Evolutionary conservation across 2,888 invertebrate species (phyloP).

Genomic region (Tinea pellionella): DNA sequence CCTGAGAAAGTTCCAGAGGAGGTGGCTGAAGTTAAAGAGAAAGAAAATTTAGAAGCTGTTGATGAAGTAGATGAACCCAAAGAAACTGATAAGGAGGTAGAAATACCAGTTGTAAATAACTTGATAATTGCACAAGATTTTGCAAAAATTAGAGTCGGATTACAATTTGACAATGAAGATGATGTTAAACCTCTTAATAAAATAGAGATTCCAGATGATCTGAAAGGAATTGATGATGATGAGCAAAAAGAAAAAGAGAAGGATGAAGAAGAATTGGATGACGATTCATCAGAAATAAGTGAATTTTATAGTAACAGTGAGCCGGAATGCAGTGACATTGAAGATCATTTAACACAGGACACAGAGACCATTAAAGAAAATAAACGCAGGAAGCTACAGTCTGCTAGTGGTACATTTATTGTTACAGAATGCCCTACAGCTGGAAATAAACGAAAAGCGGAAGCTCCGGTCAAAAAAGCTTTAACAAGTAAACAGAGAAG

Average conservation of each 20-base stretch:
- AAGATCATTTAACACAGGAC: conserved; percentile 58
- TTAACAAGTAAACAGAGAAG: conserved; percentile 83
- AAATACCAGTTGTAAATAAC: conserved; percentile 36
- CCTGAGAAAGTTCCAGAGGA: conserved; percentile 24
- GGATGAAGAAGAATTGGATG: conserved; percentile 40
- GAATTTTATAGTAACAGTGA: conserved; percentile 77
- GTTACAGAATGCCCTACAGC: conserved; percentile 54
- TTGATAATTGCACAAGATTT: conserved; percentile 81
- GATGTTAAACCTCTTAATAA: conserved; percentile 72
- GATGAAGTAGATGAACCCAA: conserved; percentile 17
- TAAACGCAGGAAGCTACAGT: conserved; percentile 54
- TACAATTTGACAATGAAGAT: conserved; percentile 75
- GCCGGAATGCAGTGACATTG: conserved; percentile 63
- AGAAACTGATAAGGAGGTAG: conserved; percentile 40
- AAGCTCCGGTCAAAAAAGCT: conserved; percentile 47
- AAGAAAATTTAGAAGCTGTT: conserved; percentile 29
- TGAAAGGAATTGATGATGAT: conserved; percentile 48
- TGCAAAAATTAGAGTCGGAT: conserved; percentile 80
- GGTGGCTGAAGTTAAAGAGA: conserved; percentile 16
- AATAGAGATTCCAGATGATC: conserved; percentile 48
- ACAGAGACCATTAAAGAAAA: conserved; percentile 56
- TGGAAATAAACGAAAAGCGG: conserved; percentile 39
- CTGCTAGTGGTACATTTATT: conserved; percentile 65
- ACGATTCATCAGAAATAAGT: conserved; percentile 74
- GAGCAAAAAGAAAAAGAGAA: conserved; percentile 31